Evolutionary conservation across 1,140 invertebrate genomes (phyloP).

Genomic region (Bilobella aurantiaca): DNA sequence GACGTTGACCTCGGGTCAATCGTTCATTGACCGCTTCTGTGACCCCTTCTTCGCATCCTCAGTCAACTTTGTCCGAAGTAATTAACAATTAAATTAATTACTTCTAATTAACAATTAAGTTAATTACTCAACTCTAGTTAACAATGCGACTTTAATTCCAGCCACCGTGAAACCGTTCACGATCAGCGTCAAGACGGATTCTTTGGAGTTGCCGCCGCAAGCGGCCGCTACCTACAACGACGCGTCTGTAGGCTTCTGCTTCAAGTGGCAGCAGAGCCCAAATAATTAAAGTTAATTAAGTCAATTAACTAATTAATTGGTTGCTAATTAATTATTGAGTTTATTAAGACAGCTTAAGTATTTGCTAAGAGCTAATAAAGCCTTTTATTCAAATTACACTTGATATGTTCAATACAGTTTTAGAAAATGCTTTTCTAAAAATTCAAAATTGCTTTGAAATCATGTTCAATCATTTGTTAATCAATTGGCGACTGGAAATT

Average conservation of each 20-base stretch:
- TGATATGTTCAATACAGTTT: background rate
- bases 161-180: slow-evolving; percentile 27
- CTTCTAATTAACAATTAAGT: slow-evolving; percentile 16
- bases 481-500: too few relatives aligned
- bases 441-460: background rate
- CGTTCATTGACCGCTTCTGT: slow-evolving; percentile 26
- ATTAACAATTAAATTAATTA: slow-evolving; percentile 7
- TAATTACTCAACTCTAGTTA: background rate
- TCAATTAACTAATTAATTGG: background rate
- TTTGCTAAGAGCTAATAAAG: background rate
- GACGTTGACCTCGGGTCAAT: background rate
- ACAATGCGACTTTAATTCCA: slow-evolving; percentile 10
- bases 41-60: slow-evolving; percentile 15
- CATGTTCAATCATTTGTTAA: background rate
- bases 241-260: slow-evolving; percentile 26
- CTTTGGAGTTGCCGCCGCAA: slow-evolving; percentile 8
- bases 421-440: background rate
- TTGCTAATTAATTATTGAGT: background rate
- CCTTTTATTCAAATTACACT: background rate
- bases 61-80: slow-evolving; percentile 19
- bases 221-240: background rate
- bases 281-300: background rate
- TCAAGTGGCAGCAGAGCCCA: slow-evolving; percentile 32
- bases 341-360: background rate
- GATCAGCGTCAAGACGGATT: slow-evolving; percentile 25